Base-by-base conservation (phyloP, 2,888 invertebrate genomes). In the Laothoe populi region DNA sequence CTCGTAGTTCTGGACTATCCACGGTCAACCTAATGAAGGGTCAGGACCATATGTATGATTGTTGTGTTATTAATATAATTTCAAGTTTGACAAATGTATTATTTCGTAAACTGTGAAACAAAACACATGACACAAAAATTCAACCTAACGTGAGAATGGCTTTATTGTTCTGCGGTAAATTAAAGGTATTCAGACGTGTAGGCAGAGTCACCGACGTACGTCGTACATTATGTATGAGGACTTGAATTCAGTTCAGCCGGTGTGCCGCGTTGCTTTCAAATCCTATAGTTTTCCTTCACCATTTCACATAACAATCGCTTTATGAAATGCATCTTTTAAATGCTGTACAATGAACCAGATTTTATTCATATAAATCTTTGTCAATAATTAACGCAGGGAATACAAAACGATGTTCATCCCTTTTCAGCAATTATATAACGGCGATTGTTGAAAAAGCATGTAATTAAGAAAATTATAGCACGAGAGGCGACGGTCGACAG, bases 211-310 rank as follows among this genome's bases (percentile, higher is more conserved):
- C 71, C 71, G 73, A 77, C 79, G 80, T 72, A 57, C 57, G 71
- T 67, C 70, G 71, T 90, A 82, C 84, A 90, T 89, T 85, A 89
- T 86, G 78, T 70, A 90, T 90, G 86, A 90, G 89, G 86, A 78
- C 85, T 85, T 82, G 79, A 83, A 87, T 88, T 82, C 77, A 70
- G 68, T 70, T 65, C 74, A 66, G 67, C 74, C 79, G 78, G 75
- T 74, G 74, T 74, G 75, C 57, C 74, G 76, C 73, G 77, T 75
- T 74, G 74, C 61, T 64, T 68, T 64, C 67, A 64, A 76, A 69
- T 70, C 66, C 66, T 63, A 66, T 58, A 40, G 40, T 46, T 62
- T 58, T 46, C 40, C 38, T 16, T 10, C 2, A 48, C 19, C 26
- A 31, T 53, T 53, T 53, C 31, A 11, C 53, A 35, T 53, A 1